Base-by-base conservation (phyloP, 2,113 vertebrate species). In the Prionailurus bengalensis region DNA sequence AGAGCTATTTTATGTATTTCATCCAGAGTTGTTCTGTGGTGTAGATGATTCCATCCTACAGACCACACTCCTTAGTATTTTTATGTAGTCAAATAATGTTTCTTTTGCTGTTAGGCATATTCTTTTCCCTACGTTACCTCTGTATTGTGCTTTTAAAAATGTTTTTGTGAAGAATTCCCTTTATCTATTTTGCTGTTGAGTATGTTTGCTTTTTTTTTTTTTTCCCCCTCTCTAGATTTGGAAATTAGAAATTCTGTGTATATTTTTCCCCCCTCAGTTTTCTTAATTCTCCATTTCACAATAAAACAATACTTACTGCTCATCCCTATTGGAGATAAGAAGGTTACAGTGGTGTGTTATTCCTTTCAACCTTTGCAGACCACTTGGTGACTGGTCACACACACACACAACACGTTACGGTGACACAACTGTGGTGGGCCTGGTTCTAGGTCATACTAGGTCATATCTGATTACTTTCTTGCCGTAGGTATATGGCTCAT, bases 241-340 rank as follows among this genome's bases (percentile, higher is more conserved):
- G 53, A 73, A 92, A 29, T 92, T 25, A 73, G 15, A 83, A 82
- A 39, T 76, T 53, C 36, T 85, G 12, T 48, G 23, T 78, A 85
- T 65, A 85, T 61, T 21, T 33, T 12, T 51, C 25, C 86, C 61
- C 36, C 15, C 33, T 61, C 31, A 63, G 7, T 84, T 74, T 92
- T 63, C 15, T 63, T 84, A 84, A 48, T 63, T 84, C 21, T 92
- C 48, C 21, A 84, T 84, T 63, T 84, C 55, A 23, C 21, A 51
- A 63, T 74, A 63, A 36, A 84, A 23, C 11, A 29, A 2, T 92
- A 74, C 23, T 83, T 92, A 51, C 15, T 74, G 23, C 61, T 81
- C 79, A 36, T 51, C 16, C 33, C 58, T 85, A 13, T 76, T 65
- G 51, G 36, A 93, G n/a, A 78, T 21, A 31, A 51, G 42, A 93